Evolutionary conservation across 1,140 invertebrate species (phyloP).

Genomic region (Teleogryllus occipitalis): DNA sequence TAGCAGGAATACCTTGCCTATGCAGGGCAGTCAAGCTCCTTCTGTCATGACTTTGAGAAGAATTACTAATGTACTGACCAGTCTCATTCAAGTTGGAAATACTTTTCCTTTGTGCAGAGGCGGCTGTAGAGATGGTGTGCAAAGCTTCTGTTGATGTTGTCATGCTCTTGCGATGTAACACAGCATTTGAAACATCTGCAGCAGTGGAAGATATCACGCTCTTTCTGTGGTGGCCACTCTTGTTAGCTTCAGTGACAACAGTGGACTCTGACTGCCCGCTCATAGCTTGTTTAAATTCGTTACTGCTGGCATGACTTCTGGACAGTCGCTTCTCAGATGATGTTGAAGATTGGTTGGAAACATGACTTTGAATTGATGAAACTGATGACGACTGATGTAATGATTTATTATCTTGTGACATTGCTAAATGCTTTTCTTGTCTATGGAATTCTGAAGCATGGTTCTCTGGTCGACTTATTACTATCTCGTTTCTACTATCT

Average conservation of each 20-base stretch:
- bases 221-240: constrained; percentile 49
- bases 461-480: background rate
- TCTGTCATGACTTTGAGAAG: constrained; percentile 54
- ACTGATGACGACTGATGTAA: background rate
- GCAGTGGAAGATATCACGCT: constrained; percentile 60
- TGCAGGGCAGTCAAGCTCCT: constrained; percentile 68
- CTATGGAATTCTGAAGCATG: background rate
- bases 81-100: constrained; percentile 65
- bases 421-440: background rate
- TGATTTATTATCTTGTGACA: background rate
- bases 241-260: background rate
- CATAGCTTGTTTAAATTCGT: constrained; percentile 18
- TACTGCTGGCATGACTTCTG: constrained; percentile 13
- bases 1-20: constrained; percentile 31
- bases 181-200: constrained; percentile 61
- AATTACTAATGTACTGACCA: constrained; percentile 55
- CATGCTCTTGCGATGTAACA: constrained; percentile 62
- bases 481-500: background rate
- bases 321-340: constrained; percentile 7
- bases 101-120: constrained; percentile 66
- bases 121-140: constrained; percentile 62
- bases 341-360: background rate
- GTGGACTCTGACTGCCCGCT: constrained; percentile 9
- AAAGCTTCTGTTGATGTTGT: constrained; percentile 49
- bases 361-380: background rate